A percentile compares a stretch with the other conserved stretches of the same genome.
Evolutionary conservation across 1,140 invertebrate genomes (phyloP).

Genomic region (Drosophila baimaii): DNA sequence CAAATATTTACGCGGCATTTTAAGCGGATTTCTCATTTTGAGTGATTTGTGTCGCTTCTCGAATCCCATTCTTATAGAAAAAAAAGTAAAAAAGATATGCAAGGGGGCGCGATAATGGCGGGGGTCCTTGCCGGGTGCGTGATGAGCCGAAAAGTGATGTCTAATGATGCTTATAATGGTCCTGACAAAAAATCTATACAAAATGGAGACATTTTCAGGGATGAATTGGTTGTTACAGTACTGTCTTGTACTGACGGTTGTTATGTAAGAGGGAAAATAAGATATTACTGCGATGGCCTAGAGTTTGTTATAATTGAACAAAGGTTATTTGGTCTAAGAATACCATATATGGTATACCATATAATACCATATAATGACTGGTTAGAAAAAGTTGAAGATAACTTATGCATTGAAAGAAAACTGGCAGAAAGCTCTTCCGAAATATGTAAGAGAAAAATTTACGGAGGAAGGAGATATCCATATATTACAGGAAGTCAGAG

Average conservation of each 20-base stretch:
- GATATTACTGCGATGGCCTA: not conserved
- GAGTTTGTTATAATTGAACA: not conserved
- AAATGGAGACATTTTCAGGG: conserved; percentile 15
- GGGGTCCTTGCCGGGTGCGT: conserved; percentile 53
- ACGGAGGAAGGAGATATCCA: too few species aligned
- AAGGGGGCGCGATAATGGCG: conserved; percentile 24
- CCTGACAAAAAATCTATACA: conserved; percentile 2
- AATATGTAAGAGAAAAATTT: too few species aligned
- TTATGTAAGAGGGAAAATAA: not conserved
- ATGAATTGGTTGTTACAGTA: not conserved
- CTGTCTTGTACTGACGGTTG: too few species aligned
- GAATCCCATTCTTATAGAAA: conserved; percentile 58
- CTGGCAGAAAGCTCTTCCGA: too few species aligned
- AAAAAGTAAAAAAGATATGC: conserved; percentile 22
- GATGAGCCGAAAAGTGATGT: conserved; percentile 77
- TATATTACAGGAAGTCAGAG: too few species aligned
- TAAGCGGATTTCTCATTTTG: conserved; percentile 82
- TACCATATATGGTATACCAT: too few species aligned
- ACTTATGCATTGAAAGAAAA: too few species aligned
- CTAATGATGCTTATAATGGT: conserved; percentile 63
- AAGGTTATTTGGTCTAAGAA: too few species aligned
- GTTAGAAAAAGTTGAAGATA: too few species aligned
- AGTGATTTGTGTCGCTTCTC: conserved; percentile 78
- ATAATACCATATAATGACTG: too few species aligned
- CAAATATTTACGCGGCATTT: conserved; percentile 82